Evolutionary conservation across 2,797 vertebrate species (phyloP), one percentile per base, ranked within the genome.

Genomic region (Cheirogaleus major): DNA sequence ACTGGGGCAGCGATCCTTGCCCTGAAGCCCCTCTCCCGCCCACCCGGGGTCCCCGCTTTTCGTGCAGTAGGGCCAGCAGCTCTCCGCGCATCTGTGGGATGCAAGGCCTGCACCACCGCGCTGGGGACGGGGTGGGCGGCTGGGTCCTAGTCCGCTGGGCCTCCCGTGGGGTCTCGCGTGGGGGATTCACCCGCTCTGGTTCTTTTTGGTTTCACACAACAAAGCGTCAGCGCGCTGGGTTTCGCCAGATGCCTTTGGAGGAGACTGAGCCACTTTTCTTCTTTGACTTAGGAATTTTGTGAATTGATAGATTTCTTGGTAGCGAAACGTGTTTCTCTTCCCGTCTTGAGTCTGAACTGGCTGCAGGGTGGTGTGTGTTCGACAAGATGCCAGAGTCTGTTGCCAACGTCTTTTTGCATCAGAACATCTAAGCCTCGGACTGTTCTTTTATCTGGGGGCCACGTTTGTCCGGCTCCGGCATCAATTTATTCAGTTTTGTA

Each of bases 71-170:
- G 57, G 57, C 35, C 17, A 4, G 15, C 25, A 18, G 17, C 4
- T 2, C 2, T 2, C 11, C 6, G 18, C 1, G 0, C 0, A 13
- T 10, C 14, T 18, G 63, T 72, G 72, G 67, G 73, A 7, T 1
- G 1, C 23, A 15, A 25, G 35, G 75, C 2, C 1, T 32, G 43
- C 7, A 22, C 38, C 25, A 70, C 23, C 8, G 8, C 30, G 1
- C 2, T 12, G 38, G 23, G 25, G 82, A 1, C 4, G 41, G n/a
- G n/a, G 1, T 17, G 14, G 22, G 23, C 43, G 3, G 20, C 43
- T 48, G 30, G 1, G 32, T 17, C 78, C 15, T 1, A 6, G 7
- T 23, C 25, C 7, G 4, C 14, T 7, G 72, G n/a, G 41, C 9
- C 22, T 6, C 73, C 59, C 2, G 13, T 1, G 1, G 50, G 3